Conservation (phyloP, 2,888 invertebrate genomes). For the Blastobasis adustella region DNA sequence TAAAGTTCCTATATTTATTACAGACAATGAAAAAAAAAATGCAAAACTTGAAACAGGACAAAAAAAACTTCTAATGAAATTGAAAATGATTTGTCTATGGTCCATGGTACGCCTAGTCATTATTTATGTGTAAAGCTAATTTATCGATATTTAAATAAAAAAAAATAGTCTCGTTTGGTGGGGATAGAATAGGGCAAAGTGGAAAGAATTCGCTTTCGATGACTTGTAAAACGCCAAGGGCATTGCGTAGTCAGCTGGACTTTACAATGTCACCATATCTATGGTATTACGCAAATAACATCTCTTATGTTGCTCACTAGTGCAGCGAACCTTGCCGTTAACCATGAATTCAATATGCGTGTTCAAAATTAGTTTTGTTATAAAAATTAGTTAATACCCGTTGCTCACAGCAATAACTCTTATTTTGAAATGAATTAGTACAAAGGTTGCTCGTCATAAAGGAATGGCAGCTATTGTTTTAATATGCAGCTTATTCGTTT, state of each 20-base stretch:
- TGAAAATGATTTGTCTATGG: constrained; percentile 42
- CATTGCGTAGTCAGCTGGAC: too few species aligned
- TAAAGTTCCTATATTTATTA: constrained; percentile 70
- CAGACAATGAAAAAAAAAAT: constrained; percentile 26
- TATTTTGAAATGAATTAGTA: constrained; percentile 40
- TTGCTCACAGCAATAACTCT: neutral
- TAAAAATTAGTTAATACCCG: neutral
- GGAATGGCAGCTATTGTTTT: constrained; percentile 26
- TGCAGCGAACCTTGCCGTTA: too few species aligned
- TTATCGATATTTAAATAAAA: constrained; percentile 46
- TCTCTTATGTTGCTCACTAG: neutral
- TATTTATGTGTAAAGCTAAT: constrained; percentile 60
- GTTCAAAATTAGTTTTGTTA: constrained; percentile 2
- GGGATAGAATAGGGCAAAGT: constrained; percentile 31
- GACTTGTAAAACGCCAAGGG: too few species aligned
- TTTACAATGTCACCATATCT: too few species aligned
- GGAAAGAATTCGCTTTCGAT: too few species aligned
- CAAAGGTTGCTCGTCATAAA: constrained; percentile 38
- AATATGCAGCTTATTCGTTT: constrained; percentile 40
- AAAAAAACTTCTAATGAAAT: constrained; percentile 18
- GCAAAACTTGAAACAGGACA: constrained; percentile 36
- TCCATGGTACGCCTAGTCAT: constrained; percentile 71
- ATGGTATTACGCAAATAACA: too few species aligned
- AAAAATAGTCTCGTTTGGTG: constrained; percentile 40
- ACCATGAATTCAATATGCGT: too few species aligned